Evolutionary conservation across 2,113 vertebrate genomes (phyloP).

Genomic region (Bostrychus sinensis): DNA sequence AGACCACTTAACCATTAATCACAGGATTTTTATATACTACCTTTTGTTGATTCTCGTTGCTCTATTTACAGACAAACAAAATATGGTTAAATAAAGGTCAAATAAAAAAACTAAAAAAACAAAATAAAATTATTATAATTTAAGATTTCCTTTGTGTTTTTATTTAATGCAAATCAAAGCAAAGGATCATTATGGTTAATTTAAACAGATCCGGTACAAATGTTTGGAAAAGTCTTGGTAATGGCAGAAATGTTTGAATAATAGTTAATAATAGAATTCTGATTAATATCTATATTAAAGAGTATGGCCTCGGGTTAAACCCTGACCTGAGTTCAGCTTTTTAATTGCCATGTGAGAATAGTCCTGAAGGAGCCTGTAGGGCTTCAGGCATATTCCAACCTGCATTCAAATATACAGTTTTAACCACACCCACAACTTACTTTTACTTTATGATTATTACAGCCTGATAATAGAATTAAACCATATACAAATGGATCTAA

Average conservation of each 20-base stretch:
- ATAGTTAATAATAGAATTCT: conserved; percentile 30
- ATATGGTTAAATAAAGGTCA: conserved; percentile 38
- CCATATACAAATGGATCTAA: conserved; percentile 12
- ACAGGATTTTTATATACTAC: too few species aligned
- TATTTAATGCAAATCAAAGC: conserved; percentile 34
- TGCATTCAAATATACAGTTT: conserved; percentile 2
- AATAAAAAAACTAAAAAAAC: conserved; percentile 27
- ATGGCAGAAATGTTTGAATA: conserved; percentile 30
- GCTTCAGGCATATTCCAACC: conserved; percentile 59
- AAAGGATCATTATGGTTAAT: conserved; percentile 39
- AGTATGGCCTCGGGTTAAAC: conserved; percentile 68
- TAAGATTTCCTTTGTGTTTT: conserved; percentile 21
- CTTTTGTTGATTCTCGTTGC: conserved; percentile 33
- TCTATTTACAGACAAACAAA: conserved; percentile 9
- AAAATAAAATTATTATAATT: conserved; percentile 21
- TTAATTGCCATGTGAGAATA: conserved; percentile 65
- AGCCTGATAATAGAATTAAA: not conserved
- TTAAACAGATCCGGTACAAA: conserved; percentile 16
- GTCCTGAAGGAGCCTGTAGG: conserved; percentile 62
- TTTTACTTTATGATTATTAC: not conserved
- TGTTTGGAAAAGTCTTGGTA: conserved; percentile 12
- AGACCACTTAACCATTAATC: conserved; percentile 34
- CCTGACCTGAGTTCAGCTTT: conserved; percentile 67
- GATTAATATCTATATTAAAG: conserved; percentile 73
- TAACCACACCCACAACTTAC: conserved; percentile 5